Evolutionary conservation across 1,140 invertebrate genomes (phyloP), one percentile per base, ranked within the genome.

Genomic region (Brachionus manjavacas): DNA sequence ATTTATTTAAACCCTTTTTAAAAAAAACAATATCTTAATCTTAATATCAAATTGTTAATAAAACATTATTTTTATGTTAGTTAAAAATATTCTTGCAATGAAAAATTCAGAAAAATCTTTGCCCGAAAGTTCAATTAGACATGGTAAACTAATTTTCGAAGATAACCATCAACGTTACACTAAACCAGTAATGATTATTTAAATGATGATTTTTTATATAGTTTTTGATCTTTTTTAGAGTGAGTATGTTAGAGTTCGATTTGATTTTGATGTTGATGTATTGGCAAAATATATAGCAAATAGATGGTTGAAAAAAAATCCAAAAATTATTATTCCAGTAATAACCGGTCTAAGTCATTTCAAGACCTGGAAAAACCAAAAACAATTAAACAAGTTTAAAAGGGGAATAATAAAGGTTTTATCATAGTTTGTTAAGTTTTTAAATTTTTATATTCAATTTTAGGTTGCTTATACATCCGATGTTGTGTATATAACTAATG

Each of bases 331-430:
- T 14, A 80, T 80, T 20, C 52, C 76, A 20, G 31, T 80, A 1
- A 41, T 80, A 20, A 80, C 49, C n/a, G 76, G 76, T 25, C n/a
- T 80, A 1, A 80, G 49, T 60, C 49, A 80, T 60, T 41, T 60
- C 16, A 80, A 80, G 39, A 11, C 49, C 1, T 80, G 49, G 49
- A 80, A 80, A 39, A 80, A 80, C n/a, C 76, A 80, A 80, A 80
- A 80, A 64, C 31, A 60, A 3, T 20, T 60, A 2, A 60, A 80
- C 8, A 80, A 60, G 64, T 80, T 80, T 39, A 80, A 60, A 80
- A 60, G 52, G 39, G 76, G 76, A 60, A 80, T 80, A 12, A 64
- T 60, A 20, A 76, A 76, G 14, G 72, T 76, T 14, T 46, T 6
- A 39, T 39, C 16, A 41, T 1, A 16, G 39, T 23, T 76, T 46